Evolutionary conservation across 2,888 invertebrate genomes (phyloP), one percentile per base, ranked within the genome.

Genomic region (Gastracanthus pulcherrimus): DNA sequence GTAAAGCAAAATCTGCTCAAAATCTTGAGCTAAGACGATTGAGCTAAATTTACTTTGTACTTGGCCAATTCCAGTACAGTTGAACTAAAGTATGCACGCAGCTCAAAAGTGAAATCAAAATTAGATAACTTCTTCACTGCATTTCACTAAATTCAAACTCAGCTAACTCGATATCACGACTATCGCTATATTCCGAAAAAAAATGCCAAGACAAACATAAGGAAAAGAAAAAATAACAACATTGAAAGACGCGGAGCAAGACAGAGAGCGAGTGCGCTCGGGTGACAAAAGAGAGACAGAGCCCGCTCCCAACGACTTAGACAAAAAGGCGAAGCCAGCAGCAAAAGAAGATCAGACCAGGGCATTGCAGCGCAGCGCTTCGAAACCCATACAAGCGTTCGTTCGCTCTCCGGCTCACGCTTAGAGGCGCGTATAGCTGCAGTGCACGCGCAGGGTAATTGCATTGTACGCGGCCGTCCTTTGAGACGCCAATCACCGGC

Each of bases 401-500:
- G 36, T 16, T 13, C 11, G 13, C 55, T 23, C 23, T 9, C 7
- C 2, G 6, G n/a, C 45, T n/a, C 45, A n/a, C n/a, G 5, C 45
- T 13, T 41, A 41, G 5, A 41, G 41, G 51, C 51, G 51, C 23
- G 23, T 51, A 51, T n/a, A n/a, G n/a, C n/a, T n/a, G 45, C 45
- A 45, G 45, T n/a, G 45, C n/a, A 87, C 86, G 19, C 62, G 19
- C 88, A 86, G 88, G 90, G 90, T 90, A 91, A 91, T 91, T 91
- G 90, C 90, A 90, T 90, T 91, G 90, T 90, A 89, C 90, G 89
- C 88, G 87, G 89, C 88, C 89, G 90, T 89, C 89, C 90, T 90
- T 91, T 91, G 89, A 90, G 88, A 90, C 87, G 91, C 90, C 91
- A 91, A 91, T 91, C 90, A 91, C 90, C 86, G 84, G 88, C 89